A percentile compares a stretch with the other conserved stretches of the same genome.
Conservation (phyloP, 2,797 vertebrate species). For the Nothura maculosa region DNA sequence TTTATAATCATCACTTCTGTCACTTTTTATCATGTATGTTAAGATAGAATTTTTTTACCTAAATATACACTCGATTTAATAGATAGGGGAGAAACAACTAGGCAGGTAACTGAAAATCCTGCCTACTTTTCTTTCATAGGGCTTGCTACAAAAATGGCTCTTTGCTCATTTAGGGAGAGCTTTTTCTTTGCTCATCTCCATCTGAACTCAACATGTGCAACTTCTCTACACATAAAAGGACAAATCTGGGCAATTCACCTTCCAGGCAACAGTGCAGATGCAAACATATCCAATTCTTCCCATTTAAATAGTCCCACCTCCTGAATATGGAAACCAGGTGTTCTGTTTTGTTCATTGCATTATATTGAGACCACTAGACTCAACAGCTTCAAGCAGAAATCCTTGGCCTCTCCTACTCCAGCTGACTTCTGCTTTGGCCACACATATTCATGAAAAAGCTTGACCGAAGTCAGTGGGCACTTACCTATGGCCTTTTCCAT, state of each 20-base stretch:
- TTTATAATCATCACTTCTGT: neutral
- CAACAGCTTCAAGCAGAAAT: neutral
- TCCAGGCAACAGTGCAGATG: neutral
- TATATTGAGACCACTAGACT: neutral
- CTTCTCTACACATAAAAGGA: neutral
- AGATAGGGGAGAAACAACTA: neutral
- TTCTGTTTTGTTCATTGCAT: neutral
- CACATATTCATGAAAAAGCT: neutral
- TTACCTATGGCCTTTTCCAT: neutral
- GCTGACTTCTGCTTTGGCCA: neutral
- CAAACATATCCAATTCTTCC: too few relatives aligned
- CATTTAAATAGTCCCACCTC: neutral
- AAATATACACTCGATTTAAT: neutral
- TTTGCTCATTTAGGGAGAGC: neutral
- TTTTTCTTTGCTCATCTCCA: neutral
- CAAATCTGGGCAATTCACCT: neutral
- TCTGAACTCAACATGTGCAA: neutral
- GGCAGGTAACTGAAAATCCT: neutral
- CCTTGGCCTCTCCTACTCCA: accelerated
- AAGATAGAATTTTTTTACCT: neutral
- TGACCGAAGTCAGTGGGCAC: neutral
- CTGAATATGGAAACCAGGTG: neutral
- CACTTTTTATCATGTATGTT: neutral
- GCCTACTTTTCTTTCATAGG: neutral
- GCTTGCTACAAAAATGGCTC: neutral